Evolutionary conservation across 53 echinoderm and acorn worm species (phyloP).

Genomic region (Henricia sp.): DNA sequence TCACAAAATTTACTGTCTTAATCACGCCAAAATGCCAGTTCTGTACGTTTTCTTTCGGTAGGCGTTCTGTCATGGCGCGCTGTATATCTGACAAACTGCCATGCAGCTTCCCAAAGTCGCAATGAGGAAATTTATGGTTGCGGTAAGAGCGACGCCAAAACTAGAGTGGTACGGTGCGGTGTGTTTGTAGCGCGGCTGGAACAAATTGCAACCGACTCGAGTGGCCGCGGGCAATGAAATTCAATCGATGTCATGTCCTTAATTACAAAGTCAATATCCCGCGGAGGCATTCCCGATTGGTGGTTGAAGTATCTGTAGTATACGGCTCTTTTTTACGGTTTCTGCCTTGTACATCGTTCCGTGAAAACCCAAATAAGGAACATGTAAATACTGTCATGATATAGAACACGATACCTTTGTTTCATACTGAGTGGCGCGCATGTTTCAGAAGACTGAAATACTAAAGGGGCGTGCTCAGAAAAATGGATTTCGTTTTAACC

Average conservation of each 20-base stretch:
- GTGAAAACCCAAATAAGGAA: too few species aligned
- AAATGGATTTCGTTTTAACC: too few species aligned
- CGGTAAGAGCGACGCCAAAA: neutral
- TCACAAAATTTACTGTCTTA: neutral
- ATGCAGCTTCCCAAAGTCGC: neutral
- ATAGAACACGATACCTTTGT: too few species aligned
- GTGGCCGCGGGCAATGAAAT: conserved; percentile 27
- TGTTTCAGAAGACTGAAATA: too few species aligned
- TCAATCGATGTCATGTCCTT: conserved; percentile 57
- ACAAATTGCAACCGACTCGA: conserved; percentile 21
- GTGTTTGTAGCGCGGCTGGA: too few species aligned
- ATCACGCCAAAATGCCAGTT: neutral
- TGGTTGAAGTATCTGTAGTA: neutral
- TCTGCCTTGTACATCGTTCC: too few species aligned
- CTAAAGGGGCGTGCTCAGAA: too few species aligned
- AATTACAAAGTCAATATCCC: conserved; percentile 59
- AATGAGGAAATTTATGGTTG: neutral
- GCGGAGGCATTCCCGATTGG: neutral
- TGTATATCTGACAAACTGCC: neutral
- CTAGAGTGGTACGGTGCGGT: neutral
- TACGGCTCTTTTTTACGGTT: too few species aligned
- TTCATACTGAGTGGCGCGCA: too few species aligned
- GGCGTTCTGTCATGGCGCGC: too few species aligned
- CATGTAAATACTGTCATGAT: too few species aligned
- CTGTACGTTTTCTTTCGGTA: neutral